These are phyloP conservation scores for Euplagia quadripunctaria DNA, from an alignment of 2,888 invertebrate species.

Conservation along the genomic window DNA sequence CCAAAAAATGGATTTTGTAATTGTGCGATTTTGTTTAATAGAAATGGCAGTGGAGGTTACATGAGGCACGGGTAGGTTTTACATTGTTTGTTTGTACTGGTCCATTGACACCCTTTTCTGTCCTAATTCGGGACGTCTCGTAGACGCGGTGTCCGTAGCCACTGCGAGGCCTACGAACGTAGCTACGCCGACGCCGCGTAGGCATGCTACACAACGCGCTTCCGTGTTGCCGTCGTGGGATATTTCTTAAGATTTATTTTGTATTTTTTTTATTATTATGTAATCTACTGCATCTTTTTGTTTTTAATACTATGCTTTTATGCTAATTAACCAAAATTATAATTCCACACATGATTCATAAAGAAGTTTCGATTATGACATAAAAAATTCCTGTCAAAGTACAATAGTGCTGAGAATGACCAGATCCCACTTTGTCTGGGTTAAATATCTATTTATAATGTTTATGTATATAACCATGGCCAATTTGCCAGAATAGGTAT, in stretches of 20 bases:
- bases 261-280: neutral
- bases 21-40: constrained; percentile 47
- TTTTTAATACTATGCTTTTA: neutral
- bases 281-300: neutral
- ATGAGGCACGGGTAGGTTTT: constrained; percentile 54
- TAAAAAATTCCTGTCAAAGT: neutral
- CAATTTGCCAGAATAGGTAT: neutral
- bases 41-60: constrained; percentile 60
- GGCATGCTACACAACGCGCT: constrained; percentile 60
- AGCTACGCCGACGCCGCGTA: constrained; percentile 76
- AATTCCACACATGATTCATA: neutral
- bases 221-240: constrained; percentile 72
- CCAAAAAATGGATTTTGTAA: constrained; percentile 64
- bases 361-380: neutral
- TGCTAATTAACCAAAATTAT: neutral
- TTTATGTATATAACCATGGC: neutral
- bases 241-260: constrained; percentile 56
- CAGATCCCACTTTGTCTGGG: neutral
- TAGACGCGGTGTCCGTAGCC: constrained; percentile 77
- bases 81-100: constrained; percentile 64
- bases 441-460: neutral
- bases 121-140: constrained; percentile 69
- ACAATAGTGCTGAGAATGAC: neutral
- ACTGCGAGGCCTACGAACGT: constrained; percentile 83
- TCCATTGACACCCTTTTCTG: constrained; percentile 72